phyloP scores from a whole-genome alignment of 2,113 vertebrate species.

The Accipiter cooperii region DNA sequence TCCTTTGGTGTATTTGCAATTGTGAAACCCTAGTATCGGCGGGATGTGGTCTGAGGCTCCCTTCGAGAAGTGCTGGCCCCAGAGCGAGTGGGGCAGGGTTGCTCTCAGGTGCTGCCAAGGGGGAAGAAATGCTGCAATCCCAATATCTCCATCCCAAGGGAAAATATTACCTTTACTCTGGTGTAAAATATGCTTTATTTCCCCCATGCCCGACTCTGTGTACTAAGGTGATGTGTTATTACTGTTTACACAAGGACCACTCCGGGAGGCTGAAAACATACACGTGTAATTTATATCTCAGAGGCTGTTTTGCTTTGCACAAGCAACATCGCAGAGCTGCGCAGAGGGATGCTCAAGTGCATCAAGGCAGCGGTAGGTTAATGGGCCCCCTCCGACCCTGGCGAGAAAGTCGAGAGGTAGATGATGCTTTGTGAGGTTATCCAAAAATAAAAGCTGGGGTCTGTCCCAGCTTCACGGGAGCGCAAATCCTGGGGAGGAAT shows the following conservation, averaged over 20 bases:
- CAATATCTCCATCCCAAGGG: neutral
- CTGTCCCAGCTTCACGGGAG: neutral
- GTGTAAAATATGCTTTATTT: neutral
- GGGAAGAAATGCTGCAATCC: neutral
- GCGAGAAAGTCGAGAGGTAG: neutral
- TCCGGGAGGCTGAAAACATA: neutral
- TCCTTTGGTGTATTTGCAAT: accelerated
- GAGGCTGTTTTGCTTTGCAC: neutral
- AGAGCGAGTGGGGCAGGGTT: accelerated
- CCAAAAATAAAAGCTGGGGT: neutral
- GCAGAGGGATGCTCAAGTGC: neutral
- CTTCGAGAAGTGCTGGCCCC: neutral
- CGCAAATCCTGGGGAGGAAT: neutral
- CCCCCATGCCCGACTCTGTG: accelerated
- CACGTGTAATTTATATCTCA: neutral
- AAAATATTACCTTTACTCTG: neutral
- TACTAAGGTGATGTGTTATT: accelerated
- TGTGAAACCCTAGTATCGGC: accelerated
- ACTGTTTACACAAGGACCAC: neutral
- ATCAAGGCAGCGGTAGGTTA: neutral
- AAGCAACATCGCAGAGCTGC: neutral
- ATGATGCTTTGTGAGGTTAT: neutral
- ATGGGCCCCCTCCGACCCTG: neutral
- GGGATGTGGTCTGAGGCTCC: neutral
- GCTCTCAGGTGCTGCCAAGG: neutral